Evolutionary conservation across 2,797 vertebrate genomes (phyloP).

Genomic region (Hydrocynus forskahlii): DNA sequence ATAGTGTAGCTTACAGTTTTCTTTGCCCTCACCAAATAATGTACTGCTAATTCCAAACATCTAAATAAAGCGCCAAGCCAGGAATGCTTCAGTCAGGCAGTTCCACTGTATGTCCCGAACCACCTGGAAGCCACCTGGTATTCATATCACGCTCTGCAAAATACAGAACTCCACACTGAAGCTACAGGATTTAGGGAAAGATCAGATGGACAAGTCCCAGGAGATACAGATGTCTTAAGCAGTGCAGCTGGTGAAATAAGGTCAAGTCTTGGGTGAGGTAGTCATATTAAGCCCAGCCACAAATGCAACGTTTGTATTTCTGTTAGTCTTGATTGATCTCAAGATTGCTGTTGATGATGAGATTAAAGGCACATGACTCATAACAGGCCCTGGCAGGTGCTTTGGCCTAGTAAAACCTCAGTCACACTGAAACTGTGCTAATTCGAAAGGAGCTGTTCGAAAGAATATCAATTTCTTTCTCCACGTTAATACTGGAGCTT

Average conservation of each 20-base stretch:
- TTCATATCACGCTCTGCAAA: not conserved
- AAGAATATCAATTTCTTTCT: not conserved
- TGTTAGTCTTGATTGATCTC: not conserved
- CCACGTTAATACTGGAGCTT: not conserved
- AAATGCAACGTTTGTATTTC: not conserved
- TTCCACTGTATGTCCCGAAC: not conserved
- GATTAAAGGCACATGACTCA: not conserved
- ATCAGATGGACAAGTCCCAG: not conserved
- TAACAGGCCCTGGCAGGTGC: not conserved
- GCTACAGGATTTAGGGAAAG: not conserved
- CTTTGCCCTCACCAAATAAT: not conserved
- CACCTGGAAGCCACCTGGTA: constrained; percentile 5
- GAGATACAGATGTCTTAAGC: not conserved
- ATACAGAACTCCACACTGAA: not conserved
- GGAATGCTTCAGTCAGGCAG: not conserved
- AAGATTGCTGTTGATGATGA: not conserved
- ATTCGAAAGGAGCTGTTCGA: not conserved
- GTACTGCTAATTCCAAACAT: not conserved
- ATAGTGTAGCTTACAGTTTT: not conserved
- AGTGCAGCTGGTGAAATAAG: not conserved
- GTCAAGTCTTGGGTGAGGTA: not conserved
- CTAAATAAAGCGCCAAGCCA: not conserved
- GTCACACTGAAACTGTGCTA: not conserved
- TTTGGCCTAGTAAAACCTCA: not conserved
- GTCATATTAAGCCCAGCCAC: not conserved